phyloP scores from a whole-genome alignment of 2,888 invertebrate genomes.

The Archaeoteleia sp. region DNA sequence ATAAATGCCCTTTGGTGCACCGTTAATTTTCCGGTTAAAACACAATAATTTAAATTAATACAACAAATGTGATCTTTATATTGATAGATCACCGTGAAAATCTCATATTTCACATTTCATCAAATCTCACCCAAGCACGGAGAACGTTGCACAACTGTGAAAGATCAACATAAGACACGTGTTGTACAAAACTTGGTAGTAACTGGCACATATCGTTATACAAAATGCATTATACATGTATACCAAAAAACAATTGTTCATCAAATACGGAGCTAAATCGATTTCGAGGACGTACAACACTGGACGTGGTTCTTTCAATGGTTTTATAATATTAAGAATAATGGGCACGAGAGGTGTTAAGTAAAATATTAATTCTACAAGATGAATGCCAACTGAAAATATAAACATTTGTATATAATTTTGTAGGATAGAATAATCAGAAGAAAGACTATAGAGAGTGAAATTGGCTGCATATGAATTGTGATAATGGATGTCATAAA shows the following conservation, averaged over 20 bases:
- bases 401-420: not conserved
- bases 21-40: too few relatives aligned
- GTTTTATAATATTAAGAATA: conserved; percentile 6
- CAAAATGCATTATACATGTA: conserved; percentile 15
- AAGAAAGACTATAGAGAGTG: too few relatives aligned
- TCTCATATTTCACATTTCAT: not conserved
- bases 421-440: too few relatives aligned
- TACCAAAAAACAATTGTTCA: conserved; percentile 22
- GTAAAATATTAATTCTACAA: conserved; percentile 5
- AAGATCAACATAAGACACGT: conserved; percentile 15
- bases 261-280: conserved; percentile 19
- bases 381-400: not conserved
- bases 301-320: conserved; percentile 10
- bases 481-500: too few relatives aligned
- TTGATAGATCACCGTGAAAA: not conserved
- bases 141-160: conserved; percentile 18
- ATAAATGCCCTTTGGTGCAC: too few relatives aligned
- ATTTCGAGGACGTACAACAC: conserved; percentile 19
- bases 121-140: conserved; percentile 9
- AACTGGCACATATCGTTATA: conserved; percentile 14
- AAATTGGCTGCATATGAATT: too few relatives aligned
- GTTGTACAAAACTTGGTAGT: conserved; percentile 21
- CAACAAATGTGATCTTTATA: not conserved
- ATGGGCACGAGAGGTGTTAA: conserved; percentile 9
- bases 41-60: not conserved